Evolutionary conservation across 2,113 vertebrate species (phyloP).

Genomic region (Sander vitreus): DNA sequence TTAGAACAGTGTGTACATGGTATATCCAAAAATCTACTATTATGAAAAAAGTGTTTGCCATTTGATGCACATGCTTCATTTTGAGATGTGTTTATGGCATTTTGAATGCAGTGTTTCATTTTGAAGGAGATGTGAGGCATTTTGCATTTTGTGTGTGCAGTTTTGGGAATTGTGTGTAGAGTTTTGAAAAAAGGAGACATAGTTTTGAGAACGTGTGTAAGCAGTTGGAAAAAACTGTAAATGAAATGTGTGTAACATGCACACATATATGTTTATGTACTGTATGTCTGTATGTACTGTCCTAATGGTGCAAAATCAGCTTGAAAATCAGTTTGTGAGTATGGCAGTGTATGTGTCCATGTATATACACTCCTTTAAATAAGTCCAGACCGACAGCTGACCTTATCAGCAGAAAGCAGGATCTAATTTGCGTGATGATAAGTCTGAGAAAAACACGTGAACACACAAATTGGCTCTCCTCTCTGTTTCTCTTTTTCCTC

Average conservation of each 20-base stretch:
- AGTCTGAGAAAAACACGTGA: conserved; percentile 70
- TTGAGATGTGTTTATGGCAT: no score
- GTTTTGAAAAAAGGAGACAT: no score
- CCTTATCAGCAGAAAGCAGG: conserved; percentile 77
- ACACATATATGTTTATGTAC: background rate
- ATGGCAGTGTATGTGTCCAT: conserved; percentile 25
- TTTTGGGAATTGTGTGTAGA: no score
- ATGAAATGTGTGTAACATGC: background rate
- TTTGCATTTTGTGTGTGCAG: no score
- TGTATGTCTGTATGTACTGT: conserved; percentile 6
- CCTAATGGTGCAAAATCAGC: conserved; percentile 34
- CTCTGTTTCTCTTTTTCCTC: background rate
- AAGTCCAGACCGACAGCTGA: conserved; percentile 73
- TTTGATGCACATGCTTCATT: no score
- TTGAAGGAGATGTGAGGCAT: no score
- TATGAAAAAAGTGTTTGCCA: no score
- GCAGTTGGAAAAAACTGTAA: no score
- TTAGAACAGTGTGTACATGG: no score
- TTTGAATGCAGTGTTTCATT: no score
- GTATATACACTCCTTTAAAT: conserved; percentile 49
- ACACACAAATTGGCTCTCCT: conserved; percentile 44
- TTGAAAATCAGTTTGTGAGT: conserved; percentile 19
- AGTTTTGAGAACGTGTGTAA: no score
- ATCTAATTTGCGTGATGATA: conserved; percentile 69
- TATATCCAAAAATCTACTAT: no score